These are phyloP conservation scores for Antheraea yamamai DNA, from an alignment of 2,888 invertebrate species.

Conservation along the genomic window DNA sequence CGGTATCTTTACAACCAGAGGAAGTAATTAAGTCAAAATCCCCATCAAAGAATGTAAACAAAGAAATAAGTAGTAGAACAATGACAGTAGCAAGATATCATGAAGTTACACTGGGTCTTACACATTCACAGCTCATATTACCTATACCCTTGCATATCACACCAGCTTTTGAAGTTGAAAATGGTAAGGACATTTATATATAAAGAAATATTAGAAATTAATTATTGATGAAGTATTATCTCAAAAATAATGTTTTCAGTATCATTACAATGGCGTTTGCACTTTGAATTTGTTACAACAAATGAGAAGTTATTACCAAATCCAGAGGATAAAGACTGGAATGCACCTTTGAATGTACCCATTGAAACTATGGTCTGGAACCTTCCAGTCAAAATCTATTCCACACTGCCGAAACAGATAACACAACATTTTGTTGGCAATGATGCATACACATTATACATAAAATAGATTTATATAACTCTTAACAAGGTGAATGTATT, in stretches of 20 bases:
- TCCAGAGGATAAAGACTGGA: constrained; percentile 85
- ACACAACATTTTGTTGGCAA: constrained; percentile 83
- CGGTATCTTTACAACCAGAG: constrained; percentile 97
- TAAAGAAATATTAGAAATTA: not conserved
- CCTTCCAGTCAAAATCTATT: constrained; percentile 95
- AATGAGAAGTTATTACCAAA: constrained; percentile 84
- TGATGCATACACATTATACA: constrained; percentile 72
- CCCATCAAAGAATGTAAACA: constrained; percentile 63
- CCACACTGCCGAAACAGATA: constrained; percentile 92
- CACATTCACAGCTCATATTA: constrained; percentile 93
- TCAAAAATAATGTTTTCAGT: constrained; percentile 79
- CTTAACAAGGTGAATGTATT: constrained; percentile 10
- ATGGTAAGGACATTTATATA: constrained; percentile 80
- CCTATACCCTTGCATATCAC: constrained; percentile 97
- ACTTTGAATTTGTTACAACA: constrained; percentile 98
- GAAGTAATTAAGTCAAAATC: constrained; percentile 84
- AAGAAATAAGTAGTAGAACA: constrained; percentile 80
- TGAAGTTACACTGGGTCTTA: constrained; percentile 94
- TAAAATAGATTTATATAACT: constrained; percentile 40
- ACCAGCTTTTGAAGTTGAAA: constrained; percentile 96
- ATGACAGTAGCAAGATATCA: constrained; percentile 94
- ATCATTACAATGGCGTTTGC: constrained; percentile 94
- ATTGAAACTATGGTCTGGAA: constrained; percentile 99
- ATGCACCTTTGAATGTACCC: constrained; percentile 91
- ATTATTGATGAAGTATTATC: not conserved